Conservation (phyloP, 2,797 vertebrate genomes). For the Holocentrus rufus region DNA sequence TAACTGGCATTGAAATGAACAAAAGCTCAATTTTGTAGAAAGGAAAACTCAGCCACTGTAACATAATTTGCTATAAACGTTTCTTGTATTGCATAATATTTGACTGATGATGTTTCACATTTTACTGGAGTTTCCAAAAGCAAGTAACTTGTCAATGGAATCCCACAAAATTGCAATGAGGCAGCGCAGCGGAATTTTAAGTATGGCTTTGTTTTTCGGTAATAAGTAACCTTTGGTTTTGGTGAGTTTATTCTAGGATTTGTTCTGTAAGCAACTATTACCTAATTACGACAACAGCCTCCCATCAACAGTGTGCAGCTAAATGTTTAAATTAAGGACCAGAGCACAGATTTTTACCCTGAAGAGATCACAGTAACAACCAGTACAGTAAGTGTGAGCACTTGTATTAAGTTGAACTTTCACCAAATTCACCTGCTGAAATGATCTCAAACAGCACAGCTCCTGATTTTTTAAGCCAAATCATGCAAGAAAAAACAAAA, state of each 20-base stretch:
- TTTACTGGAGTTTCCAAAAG: conserved; percentile 33
- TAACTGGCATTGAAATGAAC: conserved; percentile 3
- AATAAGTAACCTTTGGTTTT: conserved; percentile 38
- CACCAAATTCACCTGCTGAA: conserved; percentile 48
- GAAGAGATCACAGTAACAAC: conserved; percentile 76
- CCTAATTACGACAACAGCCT: conserved; percentile 18
- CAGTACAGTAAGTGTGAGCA: conserved; percentile 70
- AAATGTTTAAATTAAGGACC: conserved; percentile 43
- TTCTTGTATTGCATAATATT: conserved; percentile 38
- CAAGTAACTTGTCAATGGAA: conserved; percentile 18
- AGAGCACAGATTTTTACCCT: conserved; percentile 60
- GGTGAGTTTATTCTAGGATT: conserved; percentile 24
- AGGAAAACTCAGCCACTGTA: conserved; percentile 11
- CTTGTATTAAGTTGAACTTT: conserved; percentile 61
- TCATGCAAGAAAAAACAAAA: conserved; percentile 60
- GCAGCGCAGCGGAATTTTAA: conserved; percentile 8
- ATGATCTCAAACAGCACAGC: conserved; percentile 59
- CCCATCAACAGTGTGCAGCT: conserved; percentile 45
- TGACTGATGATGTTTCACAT: conserved; percentile 31
- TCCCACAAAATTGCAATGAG: conserved; percentile 26
- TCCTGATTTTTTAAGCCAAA: conserved; percentile 46
- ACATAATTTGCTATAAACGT: conserved; percentile 16
- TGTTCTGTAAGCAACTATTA: background rate
- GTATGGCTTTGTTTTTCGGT: conserved; percentile 54
- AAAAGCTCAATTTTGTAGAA: background rate